These are phyloP conservation scores for Xestoiulus laeticollis DNA, from an alignment of 2,888 invertebrate genomes.

Conservation along the genomic window DNA sequence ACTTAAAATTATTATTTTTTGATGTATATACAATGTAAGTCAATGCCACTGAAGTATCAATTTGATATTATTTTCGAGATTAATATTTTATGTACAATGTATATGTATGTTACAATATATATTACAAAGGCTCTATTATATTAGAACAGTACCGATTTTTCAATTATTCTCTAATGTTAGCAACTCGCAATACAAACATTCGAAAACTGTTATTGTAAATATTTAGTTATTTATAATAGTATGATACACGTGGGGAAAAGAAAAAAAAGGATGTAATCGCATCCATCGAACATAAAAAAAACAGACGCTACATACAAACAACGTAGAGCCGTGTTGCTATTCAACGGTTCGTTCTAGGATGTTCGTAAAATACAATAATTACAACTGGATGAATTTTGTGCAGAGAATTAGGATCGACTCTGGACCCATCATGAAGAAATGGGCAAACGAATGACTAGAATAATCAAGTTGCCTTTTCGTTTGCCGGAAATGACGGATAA, in stretches of 20 bases:
- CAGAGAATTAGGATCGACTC: not conserved
- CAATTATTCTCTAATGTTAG: not conserved
- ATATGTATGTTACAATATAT: too few relatives aligned
- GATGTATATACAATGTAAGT: too few relatives aligned
- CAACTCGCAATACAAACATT: constrained; percentile 1
- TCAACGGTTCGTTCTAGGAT: not conserved
- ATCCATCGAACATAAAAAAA: constrained; percentile 10
- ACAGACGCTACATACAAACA: not conserved
- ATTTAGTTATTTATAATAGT: constrained; percentile 38
- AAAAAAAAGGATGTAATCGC: not conserved
- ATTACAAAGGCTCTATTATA: too few relatives aligned
- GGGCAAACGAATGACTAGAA: constrained; percentile 32
- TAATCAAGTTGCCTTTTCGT: constrained; percentile 23
- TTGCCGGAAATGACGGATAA: not conserved
- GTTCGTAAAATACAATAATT: constrained; percentile 18
- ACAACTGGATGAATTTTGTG: constrained; percentile 38
- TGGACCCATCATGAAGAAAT: not conserved
- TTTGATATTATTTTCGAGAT: too few relatives aligned
- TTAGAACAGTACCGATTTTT: not conserved
- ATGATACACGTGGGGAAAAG: constrained; percentile 11
- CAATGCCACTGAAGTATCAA: too few relatives aligned
- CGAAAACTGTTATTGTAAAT: constrained; percentile 24
- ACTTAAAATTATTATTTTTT: too few relatives aligned
- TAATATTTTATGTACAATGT: too few relatives aligned
- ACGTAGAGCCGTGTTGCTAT: not conserved